A percentile compares a stretch with the other conserved stretches of the same genome.
phyloP scores from a whole-genome alignment of 2,113 vertebrate genomes.

The Hyaena hyaena region DNA sequence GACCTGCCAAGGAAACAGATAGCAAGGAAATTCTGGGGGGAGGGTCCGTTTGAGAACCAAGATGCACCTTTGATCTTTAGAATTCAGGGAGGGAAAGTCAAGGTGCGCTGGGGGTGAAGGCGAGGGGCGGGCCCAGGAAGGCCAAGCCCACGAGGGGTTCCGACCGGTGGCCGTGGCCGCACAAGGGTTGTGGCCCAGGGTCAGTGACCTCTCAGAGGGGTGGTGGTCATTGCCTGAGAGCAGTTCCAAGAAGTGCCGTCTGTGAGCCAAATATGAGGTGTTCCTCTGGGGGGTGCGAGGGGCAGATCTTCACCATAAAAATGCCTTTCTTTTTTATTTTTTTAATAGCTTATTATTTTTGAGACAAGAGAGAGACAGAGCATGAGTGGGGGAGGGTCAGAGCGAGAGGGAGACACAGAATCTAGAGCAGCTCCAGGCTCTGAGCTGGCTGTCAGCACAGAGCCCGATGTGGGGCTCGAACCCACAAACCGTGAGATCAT shows the following conservation, averaged over 20 bases:
- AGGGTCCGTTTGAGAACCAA: neutral
- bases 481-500: no score
- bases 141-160: no score
- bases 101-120: neutral
- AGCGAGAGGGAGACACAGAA: no score
- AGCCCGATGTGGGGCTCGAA: no score
- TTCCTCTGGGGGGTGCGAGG: neutral
- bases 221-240: neutral
- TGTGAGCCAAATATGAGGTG: neutral
- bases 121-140: neutral
- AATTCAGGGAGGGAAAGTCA: neutral
- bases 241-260: neutral
- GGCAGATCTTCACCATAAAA: neutral
- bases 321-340: no score
- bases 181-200: no score
- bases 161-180: no score
- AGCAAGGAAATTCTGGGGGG: constrained; percentile 1
- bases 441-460: no score
- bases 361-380: no score
- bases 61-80: constrained; percentile 38
- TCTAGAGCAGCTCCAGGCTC: no score
- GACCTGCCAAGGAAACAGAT: neutral
- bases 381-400: no score
- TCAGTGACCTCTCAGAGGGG: neutral
- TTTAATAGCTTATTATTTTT: no score